Percentiles rank a stretch among this genome's conserved stretches.
phyloP scores from a whole-genome alignment of 2,888 invertebrate genomes.

The Drosophila kuntzei region DNA sequence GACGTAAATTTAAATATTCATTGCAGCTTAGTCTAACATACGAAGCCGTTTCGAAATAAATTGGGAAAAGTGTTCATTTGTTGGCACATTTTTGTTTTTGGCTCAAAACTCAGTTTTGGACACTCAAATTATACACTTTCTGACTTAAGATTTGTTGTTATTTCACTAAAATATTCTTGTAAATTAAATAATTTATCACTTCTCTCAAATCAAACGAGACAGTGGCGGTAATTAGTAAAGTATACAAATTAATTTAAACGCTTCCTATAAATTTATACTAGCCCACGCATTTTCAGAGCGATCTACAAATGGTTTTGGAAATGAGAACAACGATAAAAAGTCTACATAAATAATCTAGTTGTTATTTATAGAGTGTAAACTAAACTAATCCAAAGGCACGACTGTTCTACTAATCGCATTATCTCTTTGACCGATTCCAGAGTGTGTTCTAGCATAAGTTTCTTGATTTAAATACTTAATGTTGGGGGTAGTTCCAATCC shows the following conservation, averaged over 20 bases:
- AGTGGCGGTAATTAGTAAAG: not conserved
- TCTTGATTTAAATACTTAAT: not conserved
- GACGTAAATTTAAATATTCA: not conserved
- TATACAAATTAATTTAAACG: constrained; percentile 3
- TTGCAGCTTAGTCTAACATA: too few relatives aligned
- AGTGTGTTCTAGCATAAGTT: not conserved
- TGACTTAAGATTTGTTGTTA: not conserved
- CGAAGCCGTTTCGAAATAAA: too few relatives aligned
- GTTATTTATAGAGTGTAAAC: constrained; percentile 4
- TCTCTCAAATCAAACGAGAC: not conserved
- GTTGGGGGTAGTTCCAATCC: not conserved
- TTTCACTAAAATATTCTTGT: not conserved
- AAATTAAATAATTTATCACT: not conserved
- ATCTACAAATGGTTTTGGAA: not conserved
- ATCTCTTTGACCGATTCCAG: not conserved
- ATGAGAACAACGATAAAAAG: not conserved
- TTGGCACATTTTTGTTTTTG: too few relatives aligned
- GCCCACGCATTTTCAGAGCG: not conserved
- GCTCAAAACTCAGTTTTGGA: too few relatives aligned
- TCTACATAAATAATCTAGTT: constrained; percentile 1
- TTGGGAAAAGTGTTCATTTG: too few relatives aligned
- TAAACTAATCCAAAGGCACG: constrained; percentile 1
- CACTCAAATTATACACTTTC: not conserved
- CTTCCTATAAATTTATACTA: constrained; percentile 4
- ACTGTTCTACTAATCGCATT: constrained; percentile 1